Percentiles rank a stretch among this genome's conserved stretches.
Conservation (phyloP, 1,140 invertebrate species). For the Lepidotrigona ventralis region DNA sequence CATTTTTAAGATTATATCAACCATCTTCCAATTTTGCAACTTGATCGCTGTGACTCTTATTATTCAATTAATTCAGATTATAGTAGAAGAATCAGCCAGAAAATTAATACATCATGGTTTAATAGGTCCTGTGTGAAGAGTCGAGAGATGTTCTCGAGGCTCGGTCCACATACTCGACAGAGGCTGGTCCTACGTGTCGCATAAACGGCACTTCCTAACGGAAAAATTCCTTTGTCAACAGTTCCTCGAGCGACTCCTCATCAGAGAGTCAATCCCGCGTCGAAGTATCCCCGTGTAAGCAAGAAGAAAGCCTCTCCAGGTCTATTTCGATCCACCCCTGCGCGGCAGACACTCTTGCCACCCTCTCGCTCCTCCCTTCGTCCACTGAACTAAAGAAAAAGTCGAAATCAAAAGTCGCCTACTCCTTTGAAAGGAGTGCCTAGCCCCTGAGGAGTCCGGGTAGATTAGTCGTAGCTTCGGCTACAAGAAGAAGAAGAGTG, state of each 20-base stretch:
- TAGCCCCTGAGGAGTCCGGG: background rate
- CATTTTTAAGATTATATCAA: no score
- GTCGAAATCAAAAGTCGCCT: constrained; percentile 7
- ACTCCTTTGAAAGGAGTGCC: background rate
- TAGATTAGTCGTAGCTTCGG: no score
- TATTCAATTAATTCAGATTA: no score
- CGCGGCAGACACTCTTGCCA: background rate
- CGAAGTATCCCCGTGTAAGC: background rate
- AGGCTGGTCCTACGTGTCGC: background rate
- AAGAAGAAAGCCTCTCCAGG: background rate
- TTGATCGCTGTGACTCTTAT: no score
- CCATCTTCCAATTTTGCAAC: no score
- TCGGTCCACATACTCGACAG: background rate
- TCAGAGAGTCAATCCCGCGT: background rate
- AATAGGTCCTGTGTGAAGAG: no score
- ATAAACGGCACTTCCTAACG: background rate
- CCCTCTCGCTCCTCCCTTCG: background rate
- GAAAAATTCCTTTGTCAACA: background rate
- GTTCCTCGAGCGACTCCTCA: background rate
- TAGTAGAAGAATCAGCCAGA: no score
- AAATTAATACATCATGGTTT: no score
- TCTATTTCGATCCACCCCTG: background rate
- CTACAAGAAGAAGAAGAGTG: no score
- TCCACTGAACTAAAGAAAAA: background rate
- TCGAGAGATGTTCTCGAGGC: no score